Evolutionary conservation across 1,140 invertebrate genomes (phyloP).

Genomic region (Drosophila miranda): DNA sequence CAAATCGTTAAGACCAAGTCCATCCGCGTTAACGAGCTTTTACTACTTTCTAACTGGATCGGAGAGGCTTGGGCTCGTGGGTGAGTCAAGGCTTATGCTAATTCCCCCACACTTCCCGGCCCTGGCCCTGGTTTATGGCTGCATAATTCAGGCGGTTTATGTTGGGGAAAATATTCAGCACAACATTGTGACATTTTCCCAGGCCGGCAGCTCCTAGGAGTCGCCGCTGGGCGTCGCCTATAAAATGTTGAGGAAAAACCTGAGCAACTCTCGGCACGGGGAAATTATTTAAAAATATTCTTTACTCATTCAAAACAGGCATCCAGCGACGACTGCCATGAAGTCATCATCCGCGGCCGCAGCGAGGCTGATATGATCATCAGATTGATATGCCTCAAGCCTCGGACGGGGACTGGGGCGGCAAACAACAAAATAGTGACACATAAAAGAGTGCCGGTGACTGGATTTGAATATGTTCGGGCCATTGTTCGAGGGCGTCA

Average conservation of each 20-base stretch:
- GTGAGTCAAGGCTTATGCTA: slow-evolving; percentile 71
- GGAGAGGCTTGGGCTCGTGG: slow-evolving; percentile 55
- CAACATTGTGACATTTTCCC: slow-evolving; percentile 60
- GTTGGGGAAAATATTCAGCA: slow-evolving; percentile 54
- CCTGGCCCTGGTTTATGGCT: no score
- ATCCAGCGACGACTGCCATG: slow-evolving; percentile 54
- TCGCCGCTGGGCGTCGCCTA: neutral
- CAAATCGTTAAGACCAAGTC: slow-evolving; percentile 68
- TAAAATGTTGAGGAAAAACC: no score
- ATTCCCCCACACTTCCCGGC: slow-evolving; percentile 48
- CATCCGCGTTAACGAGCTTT: slow-evolving; percentile 56
- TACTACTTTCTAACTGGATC: slow-evolving; percentile 72
- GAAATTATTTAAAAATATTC: slow-evolving; percentile 70
- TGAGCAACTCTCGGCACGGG: no score
- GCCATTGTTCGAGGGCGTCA: slow-evolving; percentile 60
- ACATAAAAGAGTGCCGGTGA: slow-evolving; percentile 41
- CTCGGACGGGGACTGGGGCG: slow-evolving; percentile 23
- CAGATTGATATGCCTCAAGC: slow-evolving; percentile 65
- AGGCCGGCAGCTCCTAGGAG: slow-evolving; percentile 12
- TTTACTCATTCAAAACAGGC: slow-evolving; percentile 63
- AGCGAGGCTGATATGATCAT: slow-evolving; percentile 59
- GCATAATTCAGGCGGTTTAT: slow-evolving; percentile 68
- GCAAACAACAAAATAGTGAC: slow-evolving; percentile 64
- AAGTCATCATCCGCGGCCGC: slow-evolving; percentile 72
- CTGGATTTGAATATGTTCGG: slow-evolving; percentile 22